These are phyloP conservation scores for Telenomus remus DNA, from an alignment of 1,140 invertebrate species.

Conservation along the genomic window DNA sequence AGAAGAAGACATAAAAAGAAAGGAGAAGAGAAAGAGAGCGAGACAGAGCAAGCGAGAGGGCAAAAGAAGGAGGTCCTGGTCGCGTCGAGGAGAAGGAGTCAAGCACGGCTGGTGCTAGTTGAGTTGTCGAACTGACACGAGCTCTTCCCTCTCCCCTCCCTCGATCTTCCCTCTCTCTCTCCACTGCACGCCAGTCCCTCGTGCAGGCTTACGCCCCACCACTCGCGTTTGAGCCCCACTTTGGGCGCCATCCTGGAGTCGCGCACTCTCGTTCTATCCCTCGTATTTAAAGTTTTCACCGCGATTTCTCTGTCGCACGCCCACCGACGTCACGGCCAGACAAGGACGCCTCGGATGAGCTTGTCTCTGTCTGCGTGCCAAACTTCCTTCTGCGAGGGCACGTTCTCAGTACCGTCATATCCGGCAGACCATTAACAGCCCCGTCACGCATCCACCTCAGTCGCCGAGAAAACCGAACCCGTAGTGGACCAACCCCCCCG, in stretches of 20 bases:
- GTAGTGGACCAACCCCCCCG: background rate
- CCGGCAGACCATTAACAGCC: conserved; percentile 69
- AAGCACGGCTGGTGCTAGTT: conserved; percentile 73
- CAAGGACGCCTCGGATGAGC: background rate
- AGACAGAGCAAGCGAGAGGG: conserved; percentile 30
- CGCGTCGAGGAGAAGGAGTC: conserved; percentile 56
- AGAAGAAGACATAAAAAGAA: conserved; percentile 35
- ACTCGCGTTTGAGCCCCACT: conserved; percentile 7
- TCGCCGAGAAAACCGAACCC: background rate
- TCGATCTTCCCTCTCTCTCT: conserved; percentile 28
- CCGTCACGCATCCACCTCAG: conserved; percentile 14
- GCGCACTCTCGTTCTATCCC: conserved; percentile 50
- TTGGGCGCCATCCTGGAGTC: conserved; percentile 35
- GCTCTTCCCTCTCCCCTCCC: conserved; percentile 62
- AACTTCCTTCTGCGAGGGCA: conserved; percentile 50
- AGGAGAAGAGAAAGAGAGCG: conserved; percentile 34
- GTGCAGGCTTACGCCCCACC: conserved; percentile 6
- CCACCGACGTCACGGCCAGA: conserved; percentile 45
- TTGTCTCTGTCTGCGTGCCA: conserved; percentile 3
- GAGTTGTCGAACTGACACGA: conserved; percentile 76
- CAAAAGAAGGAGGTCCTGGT: conserved; percentile 49
- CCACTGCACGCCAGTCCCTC: conserved; percentile 7
- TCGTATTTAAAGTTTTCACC: conserved; percentile 67
- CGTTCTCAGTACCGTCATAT: conserved; percentile 73
- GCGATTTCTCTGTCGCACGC: conserved; percentile 64